Percentiles rank a stretch among this genome's conserved stretches.
Conservation (phyloP, 1,140 invertebrate species). For the Mizuhopecten yessoensis region DNA sequence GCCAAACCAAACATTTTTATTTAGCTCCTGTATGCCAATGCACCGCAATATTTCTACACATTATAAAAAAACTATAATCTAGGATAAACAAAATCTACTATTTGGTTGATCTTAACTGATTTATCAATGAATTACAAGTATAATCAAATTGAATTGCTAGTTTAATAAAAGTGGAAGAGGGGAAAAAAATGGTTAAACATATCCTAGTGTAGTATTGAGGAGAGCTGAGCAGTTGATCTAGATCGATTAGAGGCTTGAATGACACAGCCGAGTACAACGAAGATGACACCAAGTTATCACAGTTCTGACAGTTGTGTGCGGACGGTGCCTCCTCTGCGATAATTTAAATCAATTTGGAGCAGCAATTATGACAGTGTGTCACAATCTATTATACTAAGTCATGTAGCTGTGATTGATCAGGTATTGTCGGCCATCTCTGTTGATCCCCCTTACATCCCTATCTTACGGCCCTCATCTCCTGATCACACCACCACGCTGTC, state of each 20-base stretch:
- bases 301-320: constrained; percentile 21
- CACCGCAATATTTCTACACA: too few species aligned
- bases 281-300: constrained; percentile 25
- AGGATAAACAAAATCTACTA: too few species aligned
- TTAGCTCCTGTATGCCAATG: too few species aligned
- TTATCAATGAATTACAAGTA: too few species aligned
- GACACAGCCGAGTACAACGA: neutral
- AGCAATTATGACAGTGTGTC: constrained; percentile 32
- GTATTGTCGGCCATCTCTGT: neutral
- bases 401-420: neutral
- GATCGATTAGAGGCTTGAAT: constrained; percentile 38
- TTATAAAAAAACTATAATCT: too few species aligned
- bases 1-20: too few species aligned
- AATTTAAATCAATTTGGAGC: constrained; percentile 28
- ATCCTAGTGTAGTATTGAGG: neutral
- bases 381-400: constrained; percentile 3
- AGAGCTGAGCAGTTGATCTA: neutral
- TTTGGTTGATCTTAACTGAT: too few species aligned
- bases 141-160: too few species aligned
- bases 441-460: neutral
- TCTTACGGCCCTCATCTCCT: neutral
- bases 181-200: too few species aligned
- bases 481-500: neutral
- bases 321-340: neutral
- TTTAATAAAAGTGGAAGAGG: too few species aligned